phyloP scores from a whole-genome alignment of 2,888 invertebrate species.

The Hirtodrosophila duncani region DNA sequence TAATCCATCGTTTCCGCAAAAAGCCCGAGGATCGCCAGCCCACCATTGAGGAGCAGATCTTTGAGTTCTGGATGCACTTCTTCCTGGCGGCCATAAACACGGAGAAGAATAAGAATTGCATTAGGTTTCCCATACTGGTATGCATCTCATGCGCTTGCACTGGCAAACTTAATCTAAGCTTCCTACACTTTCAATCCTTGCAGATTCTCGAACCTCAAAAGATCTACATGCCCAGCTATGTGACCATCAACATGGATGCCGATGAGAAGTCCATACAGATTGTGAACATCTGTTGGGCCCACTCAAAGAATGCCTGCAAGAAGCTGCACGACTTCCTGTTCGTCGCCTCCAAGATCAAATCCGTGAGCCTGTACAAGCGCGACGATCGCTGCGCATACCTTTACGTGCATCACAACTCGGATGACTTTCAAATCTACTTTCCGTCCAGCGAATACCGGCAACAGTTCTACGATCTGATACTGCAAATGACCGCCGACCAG shows the following conservation, averaged over 20 bases:
- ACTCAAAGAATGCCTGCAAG: conserved; percentile 86
- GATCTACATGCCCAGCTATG: conserved; percentile 95
- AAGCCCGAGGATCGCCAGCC: conserved; percentile 85
- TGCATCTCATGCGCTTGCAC: conserved; percentile 7
- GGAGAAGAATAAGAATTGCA: conserved; percentile 85
- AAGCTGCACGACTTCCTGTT: conserved; percentile 97
- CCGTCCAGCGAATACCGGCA: conserved; percentile 92
- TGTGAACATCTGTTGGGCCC: conserved; percentile 89
- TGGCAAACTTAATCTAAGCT: too few relatives aligned
- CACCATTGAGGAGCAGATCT: conserved; percentile 91
- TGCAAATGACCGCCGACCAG: conserved; percentile 93
- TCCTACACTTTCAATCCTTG: not conserved
- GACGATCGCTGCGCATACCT: conserved; percentile 97
- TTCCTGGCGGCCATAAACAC: conserved; percentile 95
- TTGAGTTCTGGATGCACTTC: conserved; percentile 99
- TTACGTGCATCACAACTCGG: conserved; percentile 98
- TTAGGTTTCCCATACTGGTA: conserved; percentile 87
- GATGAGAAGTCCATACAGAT: conserved; percentile 95
- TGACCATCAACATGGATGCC: conserved; percentile 95
- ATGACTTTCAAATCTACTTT: conserved; percentile 99
- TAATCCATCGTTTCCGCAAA: conserved; percentile 94
- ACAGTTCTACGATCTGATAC: conserved; percentile 89
- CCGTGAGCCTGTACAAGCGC: conserved; percentile 91
- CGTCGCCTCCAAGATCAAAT: conserved; percentile 83
- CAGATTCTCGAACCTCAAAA: conserved; percentile 94